A percentile compares a stretch with the other conserved stretches of the same genome.
Conservation (phyloP, 2,797 vertebrate species). For the Malurus leucopterus region DNA sequence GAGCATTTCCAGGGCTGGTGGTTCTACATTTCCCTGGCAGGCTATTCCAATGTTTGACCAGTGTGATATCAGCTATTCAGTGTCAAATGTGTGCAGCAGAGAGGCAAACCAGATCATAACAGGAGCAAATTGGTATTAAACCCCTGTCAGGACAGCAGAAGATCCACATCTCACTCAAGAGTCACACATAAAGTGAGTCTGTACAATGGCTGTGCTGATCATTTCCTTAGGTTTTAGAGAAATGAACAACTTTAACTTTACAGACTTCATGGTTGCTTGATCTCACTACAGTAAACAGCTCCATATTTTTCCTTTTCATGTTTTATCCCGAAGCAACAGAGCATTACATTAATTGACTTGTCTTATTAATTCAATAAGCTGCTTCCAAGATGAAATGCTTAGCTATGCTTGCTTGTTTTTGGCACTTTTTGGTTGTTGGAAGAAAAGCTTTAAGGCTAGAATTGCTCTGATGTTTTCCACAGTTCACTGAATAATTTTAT, state of each 20-base stretch:
- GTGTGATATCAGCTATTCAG: rapidly evolving
- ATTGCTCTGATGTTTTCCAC: slow-evolving; percentile 70
- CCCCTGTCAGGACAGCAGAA: background rate
- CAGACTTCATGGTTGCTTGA: slow-evolving; percentile 61
- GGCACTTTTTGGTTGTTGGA: slow-evolving; percentile 65
- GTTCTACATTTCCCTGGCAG: background rate
- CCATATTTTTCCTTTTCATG: slow-evolving; percentile 70
- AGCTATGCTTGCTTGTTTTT: slow-evolving; percentile 69
- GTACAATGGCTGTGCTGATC: background rate
- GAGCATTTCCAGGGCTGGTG: background rate
- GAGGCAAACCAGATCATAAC: background rate
- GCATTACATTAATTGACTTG: slow-evolving; percentile 81
- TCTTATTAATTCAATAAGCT: slow-evolving; percentile 82
- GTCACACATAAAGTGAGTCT: background rate
- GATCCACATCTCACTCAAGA: background rate
- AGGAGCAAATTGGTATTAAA: background rate
- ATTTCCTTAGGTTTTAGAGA: slow-evolving; percentile 41
- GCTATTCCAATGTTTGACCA: background rate
- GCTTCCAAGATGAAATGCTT: slow-evolving; percentile 75
- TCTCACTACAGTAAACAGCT: slow-evolving; percentile 69
- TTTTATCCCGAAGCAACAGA: slow-evolving; percentile 78
- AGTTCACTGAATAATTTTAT: slow-evolving; percentile 73
- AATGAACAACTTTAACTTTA: slow-evolving; percentile 42
- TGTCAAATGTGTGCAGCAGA: background rate
- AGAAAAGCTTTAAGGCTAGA: slow-evolving; percentile 71